phyloP scores from a whole-genome alignment of 1,140 invertebrate genomes.

The Sycophila sp. region DNA sequence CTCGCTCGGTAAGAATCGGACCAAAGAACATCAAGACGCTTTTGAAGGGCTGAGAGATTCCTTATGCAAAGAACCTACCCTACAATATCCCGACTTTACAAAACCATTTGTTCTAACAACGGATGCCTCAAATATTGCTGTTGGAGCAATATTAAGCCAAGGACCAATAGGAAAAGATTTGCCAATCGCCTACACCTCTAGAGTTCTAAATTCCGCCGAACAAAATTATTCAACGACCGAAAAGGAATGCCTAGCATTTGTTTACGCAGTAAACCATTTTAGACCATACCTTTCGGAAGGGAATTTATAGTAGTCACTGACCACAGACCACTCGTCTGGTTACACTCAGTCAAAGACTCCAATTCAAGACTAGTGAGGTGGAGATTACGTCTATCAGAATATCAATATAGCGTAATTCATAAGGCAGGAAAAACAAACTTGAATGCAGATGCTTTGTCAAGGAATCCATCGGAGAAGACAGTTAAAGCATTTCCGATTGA shows the following conservation, averaged over 20 bases:
- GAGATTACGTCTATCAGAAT: constrained; percentile 41
- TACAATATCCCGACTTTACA: too few relatives aligned
- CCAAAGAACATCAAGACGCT: too few relatives aligned
- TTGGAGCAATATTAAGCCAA: constrained; percentile 39
- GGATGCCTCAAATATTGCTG: neutral
- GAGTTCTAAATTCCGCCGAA: constrained; percentile 46
- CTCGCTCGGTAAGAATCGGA: too few relatives aligned
- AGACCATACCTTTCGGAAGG: constrained; percentile 54
- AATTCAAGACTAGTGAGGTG: constrained; percentile 26
- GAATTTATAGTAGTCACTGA: constrained; percentile 63
- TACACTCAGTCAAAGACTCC: constrained; percentile 55
- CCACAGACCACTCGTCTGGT: constrained; percentile 57
- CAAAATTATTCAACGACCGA: constrained; percentile 59
- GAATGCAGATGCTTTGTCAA: constrained; percentile 35
- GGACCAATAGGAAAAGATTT: constrained; percentile 30
- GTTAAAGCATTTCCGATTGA: too few relatives aligned
- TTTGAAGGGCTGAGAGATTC: too few relatives aligned
- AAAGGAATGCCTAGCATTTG: constrained; percentile 58
- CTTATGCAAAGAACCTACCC: too few relatives aligned
- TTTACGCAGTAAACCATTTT: constrained; percentile 61
- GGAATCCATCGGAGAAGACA: neutral
- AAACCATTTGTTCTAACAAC: too few relatives aligned
- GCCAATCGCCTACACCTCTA: constrained; percentile 44
- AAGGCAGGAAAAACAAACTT: constrained; percentile 29
- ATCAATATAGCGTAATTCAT: constrained; percentile 46